phyloP scores from a whole-genome alignment of 2,888 invertebrate species.

The Trichogramma dendrolimi region DNA sequence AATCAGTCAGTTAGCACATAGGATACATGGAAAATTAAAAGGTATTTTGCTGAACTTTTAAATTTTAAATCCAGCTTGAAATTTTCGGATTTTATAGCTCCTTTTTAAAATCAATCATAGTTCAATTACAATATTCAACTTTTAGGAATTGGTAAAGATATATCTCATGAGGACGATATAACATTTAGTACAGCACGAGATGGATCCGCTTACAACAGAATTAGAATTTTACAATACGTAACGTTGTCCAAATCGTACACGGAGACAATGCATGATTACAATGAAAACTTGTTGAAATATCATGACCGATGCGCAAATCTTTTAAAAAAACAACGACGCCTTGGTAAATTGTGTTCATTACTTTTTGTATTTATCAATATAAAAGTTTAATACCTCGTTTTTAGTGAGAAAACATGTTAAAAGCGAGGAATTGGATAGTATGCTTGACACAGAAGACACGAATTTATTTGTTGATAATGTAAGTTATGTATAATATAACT shows the following conservation, averaged over 20 bases:
- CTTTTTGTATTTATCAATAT: too few relatives aligned
- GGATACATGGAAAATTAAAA: conserved; percentile 57
- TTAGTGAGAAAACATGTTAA: conserved; percentile 43
- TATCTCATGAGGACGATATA: conserved; percentile 37
- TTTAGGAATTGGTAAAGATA: conserved; percentile 43
- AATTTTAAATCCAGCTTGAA: conserved; percentile 5
- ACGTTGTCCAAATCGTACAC: conserved; percentile 54
- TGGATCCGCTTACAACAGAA: conserved; percentile 48
- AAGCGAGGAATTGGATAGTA: conserved; percentile 50
- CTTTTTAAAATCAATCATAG: background rate
- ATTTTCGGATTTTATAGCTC: conserved; percentile 2
- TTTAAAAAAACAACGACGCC: conserved; percentile 58
- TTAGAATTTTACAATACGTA: conserved; percentile 55
- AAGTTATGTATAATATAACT: conserved; percentile 34
- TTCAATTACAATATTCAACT: background rate
- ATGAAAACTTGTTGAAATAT: conserved; percentile 55
- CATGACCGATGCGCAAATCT: conserved; percentile 56
- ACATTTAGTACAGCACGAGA: conserved; percentile 35
- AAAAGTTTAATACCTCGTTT: conserved; percentile 21
- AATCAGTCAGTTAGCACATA: conserved; percentile 55
- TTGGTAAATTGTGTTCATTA: conserved; percentile 49
- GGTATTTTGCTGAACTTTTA: conserved; percentile 38
- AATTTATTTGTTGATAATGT: conserved; percentile 57
- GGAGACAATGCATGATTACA: conserved; percentile 56
- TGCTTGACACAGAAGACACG: conserved; percentile 51